Evolutionary conservation across 2,888 invertebrate species (phyloP).

Genomic region (Resseliella maxima): DNA sequence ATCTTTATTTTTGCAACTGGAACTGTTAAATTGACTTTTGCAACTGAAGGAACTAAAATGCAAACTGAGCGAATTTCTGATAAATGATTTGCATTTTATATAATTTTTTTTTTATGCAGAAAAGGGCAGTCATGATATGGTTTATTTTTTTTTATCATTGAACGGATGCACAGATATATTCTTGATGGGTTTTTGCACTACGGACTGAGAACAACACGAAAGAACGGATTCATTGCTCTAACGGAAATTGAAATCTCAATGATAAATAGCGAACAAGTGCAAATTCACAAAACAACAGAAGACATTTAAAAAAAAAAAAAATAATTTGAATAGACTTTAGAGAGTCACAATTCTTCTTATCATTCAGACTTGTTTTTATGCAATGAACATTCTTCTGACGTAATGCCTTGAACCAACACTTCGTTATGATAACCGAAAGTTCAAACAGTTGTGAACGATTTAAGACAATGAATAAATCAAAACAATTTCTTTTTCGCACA

Average conservation of each 20-base stretch:
- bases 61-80: neutral
- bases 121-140: neutral
- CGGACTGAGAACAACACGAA: neutral
- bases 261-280: neutral
- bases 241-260: neutral
- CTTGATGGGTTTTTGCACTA: neutral
- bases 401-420: too few species aligned
- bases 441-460: too few species aligned
- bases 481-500: too few species aligned
- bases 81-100: constrained; percentile 22
- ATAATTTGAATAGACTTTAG: neutral
- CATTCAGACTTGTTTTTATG: too few species aligned
- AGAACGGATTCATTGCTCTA: neutral
- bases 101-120: neutral
- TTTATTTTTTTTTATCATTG: neutral
- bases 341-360: neutral
- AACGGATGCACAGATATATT: constrained; percentile 2
- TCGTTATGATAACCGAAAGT: too few species aligned
- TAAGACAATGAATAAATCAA: too few species aligned
- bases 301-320: neutral
- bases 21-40: neutral
- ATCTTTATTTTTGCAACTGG: too few species aligned
- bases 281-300: neutral
- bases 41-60: neutral
- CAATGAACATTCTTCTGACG: neutral